Conservation (phyloP, 2,888 invertebrate species). For the Synergus itoensis region DNA sequence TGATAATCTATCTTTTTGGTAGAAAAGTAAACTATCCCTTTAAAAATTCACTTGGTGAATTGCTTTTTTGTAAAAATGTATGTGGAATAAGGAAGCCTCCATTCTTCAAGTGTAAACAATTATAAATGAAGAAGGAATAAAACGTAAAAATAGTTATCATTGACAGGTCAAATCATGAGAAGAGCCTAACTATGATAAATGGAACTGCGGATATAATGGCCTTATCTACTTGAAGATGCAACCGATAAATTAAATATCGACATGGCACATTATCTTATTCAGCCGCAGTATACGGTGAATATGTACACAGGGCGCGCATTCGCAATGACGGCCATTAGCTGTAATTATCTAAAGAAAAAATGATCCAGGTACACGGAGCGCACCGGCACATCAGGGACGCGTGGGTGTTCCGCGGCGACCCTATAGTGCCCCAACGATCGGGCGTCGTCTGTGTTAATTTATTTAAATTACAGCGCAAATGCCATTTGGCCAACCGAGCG, state of each 20-base stretch:
- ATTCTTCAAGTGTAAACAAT: too few species aligned
- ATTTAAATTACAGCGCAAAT: constrained; percentile 69
- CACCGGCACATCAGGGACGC: constrained; percentile 65
- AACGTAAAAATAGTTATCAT: too few species aligned
- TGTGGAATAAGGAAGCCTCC: too few species aligned
- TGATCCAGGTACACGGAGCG: constrained; percentile 58
- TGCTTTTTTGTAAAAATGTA: too few species aligned
- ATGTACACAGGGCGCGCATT: constrained; percentile 34
- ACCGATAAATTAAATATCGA: constrained; percentile 64
- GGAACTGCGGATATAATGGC: constrained; percentile 59
- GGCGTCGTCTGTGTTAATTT: constrained; percentile 69
- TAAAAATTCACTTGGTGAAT: too few species aligned
- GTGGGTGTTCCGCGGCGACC: constrained; percentile 69
- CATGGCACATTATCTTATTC: constrained; percentile 13
- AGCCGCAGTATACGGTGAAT: not conserved
- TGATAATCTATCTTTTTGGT: too few species aligned
- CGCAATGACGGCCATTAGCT: constrained; percentile 68
- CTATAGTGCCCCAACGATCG: constrained; percentile 53
- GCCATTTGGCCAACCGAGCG: constrained; percentile 55
- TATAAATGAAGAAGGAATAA: too few species aligned
- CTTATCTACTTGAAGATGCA: constrained; percentile 64
- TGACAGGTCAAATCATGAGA: too few species aligned
- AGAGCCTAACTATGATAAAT: constrained; percentile 34
- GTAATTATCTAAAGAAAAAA: constrained; percentile 69
- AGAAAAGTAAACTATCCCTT: too few species aligned